Evolutionary conservation across 2,113 vertebrate genomes (phyloP).

Genomic region (Haemorhous mexicanus): DNA sequence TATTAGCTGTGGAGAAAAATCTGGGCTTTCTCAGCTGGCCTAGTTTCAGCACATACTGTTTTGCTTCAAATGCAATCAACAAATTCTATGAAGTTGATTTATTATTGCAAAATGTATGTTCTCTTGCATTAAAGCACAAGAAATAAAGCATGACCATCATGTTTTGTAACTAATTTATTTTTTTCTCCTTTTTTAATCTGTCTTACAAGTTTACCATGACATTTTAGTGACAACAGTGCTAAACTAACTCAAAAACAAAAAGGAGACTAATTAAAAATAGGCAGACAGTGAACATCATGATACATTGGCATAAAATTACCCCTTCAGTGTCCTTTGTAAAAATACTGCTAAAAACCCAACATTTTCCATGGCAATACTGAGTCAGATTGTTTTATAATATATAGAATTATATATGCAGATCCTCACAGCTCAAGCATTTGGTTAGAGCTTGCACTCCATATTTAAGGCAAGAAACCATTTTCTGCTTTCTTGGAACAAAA

Average conservation of each 20-base stretch:
- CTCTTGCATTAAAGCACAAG: conserved; percentile 45
- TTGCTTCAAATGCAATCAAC: conserved; percentile 42
- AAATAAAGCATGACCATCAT: conserved; percentile 68
- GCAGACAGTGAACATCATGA: conserved; percentile 28
- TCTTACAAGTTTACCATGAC: conserved; percentile 67
- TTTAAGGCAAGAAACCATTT: neutral
- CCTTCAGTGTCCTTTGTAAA: conserved; percentile 48
- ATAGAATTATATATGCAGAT: conserved; percentile 10
- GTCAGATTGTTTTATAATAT: conserved; percentile 44
- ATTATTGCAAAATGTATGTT: conserved; percentile 57
- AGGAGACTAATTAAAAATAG: conserved; percentile 61
- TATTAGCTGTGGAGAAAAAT: conserved; percentile 11
- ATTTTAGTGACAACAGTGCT: conserved; percentile 62
- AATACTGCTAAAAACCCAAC: neutral
- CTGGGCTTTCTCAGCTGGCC: conserved; percentile 23
- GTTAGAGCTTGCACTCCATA: neutral
- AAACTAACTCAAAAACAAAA: conserved; percentile 56
- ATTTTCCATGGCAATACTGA: conserved; percentile 49
- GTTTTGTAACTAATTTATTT: conserved; percentile 66
- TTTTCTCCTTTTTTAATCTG: conserved; percentile 54
- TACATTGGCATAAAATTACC: conserved; percentile 56
- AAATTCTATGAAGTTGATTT: conserved; percentile 33
- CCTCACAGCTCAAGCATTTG: neutral
- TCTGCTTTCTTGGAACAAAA: neutral
- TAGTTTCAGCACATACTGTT: conserved; percentile 10